Evolutionary conservation across 2,888 invertebrate species (phyloP).

Genomic region (Xylophagus ater): DNA sequence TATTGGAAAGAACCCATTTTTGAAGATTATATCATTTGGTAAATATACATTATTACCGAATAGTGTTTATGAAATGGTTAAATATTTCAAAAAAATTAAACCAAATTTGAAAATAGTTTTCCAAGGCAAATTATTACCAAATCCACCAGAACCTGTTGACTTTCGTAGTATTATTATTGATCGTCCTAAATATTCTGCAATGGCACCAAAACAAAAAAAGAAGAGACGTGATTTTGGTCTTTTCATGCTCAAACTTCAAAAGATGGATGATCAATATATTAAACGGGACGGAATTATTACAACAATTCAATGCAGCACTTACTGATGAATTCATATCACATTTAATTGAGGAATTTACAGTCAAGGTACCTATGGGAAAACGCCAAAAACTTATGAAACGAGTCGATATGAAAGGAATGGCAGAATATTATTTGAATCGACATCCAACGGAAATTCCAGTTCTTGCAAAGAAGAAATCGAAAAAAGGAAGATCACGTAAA

Average conservation of each 20-base stretch:
- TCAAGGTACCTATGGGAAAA: slow-evolving; percentile 2
- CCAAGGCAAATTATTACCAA: slow-evolving; percentile 7
- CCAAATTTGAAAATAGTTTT: slow-evolving; percentile 8
- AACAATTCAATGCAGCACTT: slow-evolving; percentile 4
- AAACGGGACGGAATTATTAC: not conserved
- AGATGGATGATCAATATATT: too few relatives aligned
- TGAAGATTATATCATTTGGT: slow-evolving; percentile 11
- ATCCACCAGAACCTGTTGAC: slow-evolving; percentile 11
- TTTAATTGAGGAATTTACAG: slow-evolving; percentile 6
- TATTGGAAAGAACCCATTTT: not conserved
- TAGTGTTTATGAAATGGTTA: not conserved
- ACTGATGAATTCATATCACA: slow-evolving; percentile 9
- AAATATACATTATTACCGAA: slow-evolving; percentile 6
- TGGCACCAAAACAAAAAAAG: slow-evolving; percentile 14
- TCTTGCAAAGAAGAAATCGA: too few relatives aligned
- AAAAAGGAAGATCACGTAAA: too few relatives aligned
- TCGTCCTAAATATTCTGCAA: slow-evolving; percentile 13
- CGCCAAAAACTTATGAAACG: not conserved
- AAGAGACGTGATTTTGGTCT: slow-evolving; percentile 10
- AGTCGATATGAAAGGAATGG: slow-evolving; percentile 6
- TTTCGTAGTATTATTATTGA: slow-evolving; percentile 10
- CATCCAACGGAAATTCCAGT: slow-evolving; percentile 13
- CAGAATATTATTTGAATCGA: slow-evolving; percentile 5
- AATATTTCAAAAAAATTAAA: not conserved
- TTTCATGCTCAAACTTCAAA: slow-evolving; percentile 9